These are phyloP conservation scores for Philopotamus ludificatus DNA, from an alignment of 1,140 invertebrate species.

Conservation along the genomic window DNA sequence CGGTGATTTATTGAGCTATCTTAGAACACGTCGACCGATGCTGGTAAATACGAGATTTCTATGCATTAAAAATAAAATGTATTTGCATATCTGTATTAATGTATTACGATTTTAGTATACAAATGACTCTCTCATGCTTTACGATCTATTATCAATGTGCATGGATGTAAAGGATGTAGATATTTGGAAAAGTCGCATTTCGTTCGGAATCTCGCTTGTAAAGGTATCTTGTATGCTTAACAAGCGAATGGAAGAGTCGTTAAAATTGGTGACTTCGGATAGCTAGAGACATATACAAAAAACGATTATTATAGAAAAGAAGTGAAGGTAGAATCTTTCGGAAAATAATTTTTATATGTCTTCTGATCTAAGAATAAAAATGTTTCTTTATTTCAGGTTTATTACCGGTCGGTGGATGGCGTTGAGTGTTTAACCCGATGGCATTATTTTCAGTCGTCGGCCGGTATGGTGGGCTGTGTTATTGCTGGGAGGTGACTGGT, in stretches of 20 bases:
- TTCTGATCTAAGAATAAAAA: no score
- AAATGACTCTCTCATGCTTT: constrained; percentile 65
- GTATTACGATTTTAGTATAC: constrained; percentile 48
- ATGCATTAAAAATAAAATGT: neutral
- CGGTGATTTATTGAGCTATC: constrained; percentile 89
- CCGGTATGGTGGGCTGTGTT: constrained; percentile 97
- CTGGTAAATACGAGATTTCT: constrained; percentile 59
- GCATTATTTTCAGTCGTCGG: constrained; percentile 88
- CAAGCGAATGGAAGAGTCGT: constrained; percentile 74
- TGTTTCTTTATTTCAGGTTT: constrained; percentile 52
- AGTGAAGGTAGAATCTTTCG: constrained; percentile 59
- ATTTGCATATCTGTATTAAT: neutral
- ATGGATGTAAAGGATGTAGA: constrained; percentile 90
- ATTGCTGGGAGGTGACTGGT: constrained; percentile 92
- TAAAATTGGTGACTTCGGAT: constrained; percentile 97
- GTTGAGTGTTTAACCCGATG: constrained; percentile 89
- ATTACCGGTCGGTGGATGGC: constrained; percentile 88
- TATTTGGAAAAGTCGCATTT: constrained; percentile 94
- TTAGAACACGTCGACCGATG: constrained; percentile 72
- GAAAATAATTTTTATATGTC: neutral
- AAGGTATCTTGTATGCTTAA: constrained; percentile 82
- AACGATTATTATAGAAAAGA: constrained; percentile 96
- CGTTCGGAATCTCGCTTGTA: constrained; percentile 90
- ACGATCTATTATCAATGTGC: constrained; percentile 88
- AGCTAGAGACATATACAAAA: constrained; percentile 89